phyloP scores from a whole-genome alignment of 2,888 invertebrate species.

The Cordilura impudica region DNA sequence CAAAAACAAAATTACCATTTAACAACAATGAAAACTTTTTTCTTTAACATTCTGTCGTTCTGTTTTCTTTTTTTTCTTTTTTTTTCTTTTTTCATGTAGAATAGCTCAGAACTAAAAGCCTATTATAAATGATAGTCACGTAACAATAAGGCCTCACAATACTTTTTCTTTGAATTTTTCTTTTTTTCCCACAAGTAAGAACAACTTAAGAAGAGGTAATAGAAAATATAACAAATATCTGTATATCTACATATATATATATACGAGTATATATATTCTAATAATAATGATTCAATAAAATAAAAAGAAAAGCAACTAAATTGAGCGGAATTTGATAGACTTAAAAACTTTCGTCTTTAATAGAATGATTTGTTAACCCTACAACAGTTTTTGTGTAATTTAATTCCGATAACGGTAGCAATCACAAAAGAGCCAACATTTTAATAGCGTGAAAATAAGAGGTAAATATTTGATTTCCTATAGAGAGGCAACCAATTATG shows the following conservation, averaged over 20 bases:
- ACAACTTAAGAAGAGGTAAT: background rate
- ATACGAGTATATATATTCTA: background rate
- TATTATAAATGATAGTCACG: conserved; percentile 50
- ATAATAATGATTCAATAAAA: background rate
- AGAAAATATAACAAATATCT: too few species aligned
- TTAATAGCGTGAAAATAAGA: too few species aligned
- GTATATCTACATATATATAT: background rate
- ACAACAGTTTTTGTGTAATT: too few species aligned
- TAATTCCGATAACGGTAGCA: too few species aligned
- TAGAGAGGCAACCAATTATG: too few species aligned
- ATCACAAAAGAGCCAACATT: too few species aligned
- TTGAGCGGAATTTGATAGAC: background rate
- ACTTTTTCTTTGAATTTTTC: background rate
- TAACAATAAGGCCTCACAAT: conserved; percentile 22
- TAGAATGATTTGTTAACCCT: too few species aligned
- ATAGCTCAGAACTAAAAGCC: background rate
- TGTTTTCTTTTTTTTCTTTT: background rate
- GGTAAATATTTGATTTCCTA: too few species aligned
- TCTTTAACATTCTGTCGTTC: background rate
- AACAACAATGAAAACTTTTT: conserved; percentile 27
- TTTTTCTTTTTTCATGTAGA: background rate
- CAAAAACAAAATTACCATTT: conserved; percentile 24
- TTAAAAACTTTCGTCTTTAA: background rate
- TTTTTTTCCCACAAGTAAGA: background rate
- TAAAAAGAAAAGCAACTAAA: background rate